phyloP scores from a whole-genome alignment of 1,140 invertebrate genomes.

The Cotesia glomerata region DNA sequence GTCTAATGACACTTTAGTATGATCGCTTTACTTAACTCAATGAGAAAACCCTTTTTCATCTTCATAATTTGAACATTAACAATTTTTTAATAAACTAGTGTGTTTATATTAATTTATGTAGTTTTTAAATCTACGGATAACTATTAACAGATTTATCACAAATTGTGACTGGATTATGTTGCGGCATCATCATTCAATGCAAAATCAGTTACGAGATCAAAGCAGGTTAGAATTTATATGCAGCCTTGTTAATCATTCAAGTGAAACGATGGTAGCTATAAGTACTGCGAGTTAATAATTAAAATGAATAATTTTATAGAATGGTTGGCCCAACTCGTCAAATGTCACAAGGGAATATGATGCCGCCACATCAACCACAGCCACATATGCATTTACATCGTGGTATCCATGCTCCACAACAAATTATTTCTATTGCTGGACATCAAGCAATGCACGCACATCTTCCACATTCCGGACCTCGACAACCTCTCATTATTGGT shows the following conservation, averaged over 20 bases:
- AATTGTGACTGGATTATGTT: constrained; percentile 38
- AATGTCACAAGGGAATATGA: constrained; percentile 60
- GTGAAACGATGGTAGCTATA: background rate
- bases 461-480: constrained; percentile 56
- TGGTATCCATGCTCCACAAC: constrained; percentile 53
- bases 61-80: background rate
- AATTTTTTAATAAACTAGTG: background rate
- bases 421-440: constrained; percentile 56
- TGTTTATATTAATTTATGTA: background rate
- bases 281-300: background rate
- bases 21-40: no score
- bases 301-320: constrained; percentile 37
- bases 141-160: background rate
- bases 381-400: constrained; percentile 50
- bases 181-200: constrained; percentile 51
- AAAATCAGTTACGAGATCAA: constrained; percentile 51
- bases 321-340: constrained; percentile 60
- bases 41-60: background rate
- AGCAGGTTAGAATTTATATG: constrained; percentile 41
- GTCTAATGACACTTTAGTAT: background rate
- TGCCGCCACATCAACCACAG: constrained; percentile 58
- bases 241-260: background rate
- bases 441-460: constrained; percentile 57
- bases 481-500: constrained; percentile 58
- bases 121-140: background rate